phyloP scores from a whole-genome alignment of 2,113 vertebrate species.

The Sula dactylatra region DNA sequence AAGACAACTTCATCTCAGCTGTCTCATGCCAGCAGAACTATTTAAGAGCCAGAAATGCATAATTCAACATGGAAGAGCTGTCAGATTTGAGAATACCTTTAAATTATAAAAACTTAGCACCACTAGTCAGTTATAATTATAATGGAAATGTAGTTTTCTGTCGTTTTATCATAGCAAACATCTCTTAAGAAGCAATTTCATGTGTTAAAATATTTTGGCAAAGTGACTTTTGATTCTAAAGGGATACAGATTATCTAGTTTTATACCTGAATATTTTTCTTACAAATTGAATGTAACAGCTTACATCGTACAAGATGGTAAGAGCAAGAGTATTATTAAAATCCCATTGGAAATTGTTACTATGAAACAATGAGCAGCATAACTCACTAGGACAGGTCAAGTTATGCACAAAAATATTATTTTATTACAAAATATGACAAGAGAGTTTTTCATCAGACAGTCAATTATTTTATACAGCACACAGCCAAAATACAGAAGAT shows the following conservation, averaged over 20 bases:
- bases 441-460: conserved; percentile 60
- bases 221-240: conserved; percentile 80
- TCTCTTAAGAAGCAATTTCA: conserved; percentile 80
- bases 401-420: conserved; percentile 69
- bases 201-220: conserved; percentile 85
- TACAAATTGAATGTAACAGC: conserved; percentile 70
- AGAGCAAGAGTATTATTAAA: conserved; percentile 70
- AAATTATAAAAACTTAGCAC: conserved; percentile 85
- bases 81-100: conserved; percentile 86
- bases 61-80: conserved; percentile 82
- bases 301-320: conserved; percentile 40
- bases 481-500: conserved; percentile 27
- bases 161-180: conserved; percentile 80
- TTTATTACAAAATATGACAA: conserved; percentile 72
- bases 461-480: conserved; percentile 60
- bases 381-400: conserved; percentile 66
- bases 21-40: conserved; percentile 82
- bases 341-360: conserved; percentile 70
- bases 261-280: conserved; percentile 81
- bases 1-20: conserved; percentile 88
- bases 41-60: conserved; percentile 84
- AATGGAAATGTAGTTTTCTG: conserved; percentile 83
- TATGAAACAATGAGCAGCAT: conserved; percentile 55
- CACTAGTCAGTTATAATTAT: conserved; percentile 82
- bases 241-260: conserved; percentile 77